phyloP scores from a whole-genome alignment of 1,140 invertebrate genomes.

The Drosophila sucinea region DNA sequence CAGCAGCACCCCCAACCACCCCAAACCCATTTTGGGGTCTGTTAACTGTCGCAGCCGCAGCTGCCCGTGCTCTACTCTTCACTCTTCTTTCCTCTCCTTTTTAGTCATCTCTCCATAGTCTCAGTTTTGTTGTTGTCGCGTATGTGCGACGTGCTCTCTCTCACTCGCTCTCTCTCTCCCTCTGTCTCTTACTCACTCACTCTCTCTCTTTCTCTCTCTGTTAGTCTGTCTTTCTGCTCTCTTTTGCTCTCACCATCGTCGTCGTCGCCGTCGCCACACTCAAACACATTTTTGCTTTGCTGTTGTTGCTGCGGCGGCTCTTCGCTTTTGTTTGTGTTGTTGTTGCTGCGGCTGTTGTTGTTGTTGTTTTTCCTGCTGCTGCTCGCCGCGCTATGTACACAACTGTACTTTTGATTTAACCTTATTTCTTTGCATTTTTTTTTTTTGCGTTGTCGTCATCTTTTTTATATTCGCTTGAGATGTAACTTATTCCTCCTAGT shows the following conservation, averaged over 20 bases:
- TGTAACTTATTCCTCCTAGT: background rate
- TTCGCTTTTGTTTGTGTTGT: slow-evolving; percentile 70
- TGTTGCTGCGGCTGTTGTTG: slow-evolving; percentile 33
- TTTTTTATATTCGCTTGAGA: slow-evolving; percentile 19
- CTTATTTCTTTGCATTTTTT: slow-evolving; percentile 74
- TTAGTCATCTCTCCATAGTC: slow-evolving; percentile 15
- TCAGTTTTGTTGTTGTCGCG: slow-evolving; percentile 64
- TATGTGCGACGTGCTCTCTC: slow-evolving; percentile 72
- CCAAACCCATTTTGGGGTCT: slow-evolving; percentile 9
- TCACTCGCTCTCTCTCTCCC: slow-evolving; percentile 42
- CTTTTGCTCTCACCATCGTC: slow-evolving; percentile 38
- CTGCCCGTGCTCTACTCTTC: slow-evolving; percentile 25
- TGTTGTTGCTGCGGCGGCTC: slow-evolving; percentile 47
- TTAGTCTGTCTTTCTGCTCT: slow-evolving; percentile 39
- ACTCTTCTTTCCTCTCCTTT: slow-evolving; percentile 44
- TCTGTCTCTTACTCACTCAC: slow-evolving; percentile 23
- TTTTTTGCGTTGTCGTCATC: slow-evolving; percentile 58
- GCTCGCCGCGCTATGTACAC: slow-evolving; percentile 78
- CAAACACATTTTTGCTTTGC: slow-evolving; percentile 74
- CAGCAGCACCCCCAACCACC: slow-evolving; percentile 23
- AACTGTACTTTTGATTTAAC: slow-evolving; percentile 82
- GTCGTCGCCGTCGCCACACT: slow-evolving; percentile 68
- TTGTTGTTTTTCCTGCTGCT: slow-evolving; percentile 59
- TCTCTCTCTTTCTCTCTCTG: slow-evolving; percentile 28
- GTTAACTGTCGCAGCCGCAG: slow-evolving; percentile 45